Evolutionary conservation across 1,140 invertebrate species (phyloP), one percentile per base, ranked within the genome.

Genomic region (Zophobas morio): DNA sequence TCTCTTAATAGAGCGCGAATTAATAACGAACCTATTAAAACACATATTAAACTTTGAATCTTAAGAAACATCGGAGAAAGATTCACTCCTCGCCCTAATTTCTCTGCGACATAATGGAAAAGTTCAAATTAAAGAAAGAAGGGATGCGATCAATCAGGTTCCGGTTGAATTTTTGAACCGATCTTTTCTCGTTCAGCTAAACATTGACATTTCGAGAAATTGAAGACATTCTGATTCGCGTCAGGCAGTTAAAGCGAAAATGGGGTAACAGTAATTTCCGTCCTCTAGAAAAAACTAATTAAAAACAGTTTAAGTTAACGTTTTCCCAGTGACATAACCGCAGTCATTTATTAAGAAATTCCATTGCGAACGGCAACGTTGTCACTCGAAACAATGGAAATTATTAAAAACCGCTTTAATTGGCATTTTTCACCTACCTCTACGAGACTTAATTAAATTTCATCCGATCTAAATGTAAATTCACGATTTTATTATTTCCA

Each of bases 281-380:
- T 42, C 39, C 32, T 66, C n/a, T 66, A 42, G 20, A 20, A 66
- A 63, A 63, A 66, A 66, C 39, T 66, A 66, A 66, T 66, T 66
- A 66, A 66, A 40, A 66, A 66, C 39, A 32, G 39, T 66, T 66
- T 66, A 42, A 66, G 39, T 66, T 66, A 42, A 66, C 60, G 4
- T 42, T 66, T 66, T 51, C 49, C 6, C 39, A 42, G 39, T 66
- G 6, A 20, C 20, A 2, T 46, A 46, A 46, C 3, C 42, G 4
- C 20, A 53, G 49, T 53, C 4, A 53, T 57, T 57, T 51, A 20
- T 51, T 51, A 20, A 4, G 49, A 6, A 51, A 51, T 51, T 51
- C 20, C n/a, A 51, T 20, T 51, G 6, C 49, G 20, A 51, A 51
- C n/a, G 2, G 42, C 8, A 8, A 46, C 42, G 42, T 3, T 3